These are phyloP conservation scores for Halictus ligatus DNA, from an alignment of 2,888 invertebrate genomes.

Conservation along the genomic window DNA sequence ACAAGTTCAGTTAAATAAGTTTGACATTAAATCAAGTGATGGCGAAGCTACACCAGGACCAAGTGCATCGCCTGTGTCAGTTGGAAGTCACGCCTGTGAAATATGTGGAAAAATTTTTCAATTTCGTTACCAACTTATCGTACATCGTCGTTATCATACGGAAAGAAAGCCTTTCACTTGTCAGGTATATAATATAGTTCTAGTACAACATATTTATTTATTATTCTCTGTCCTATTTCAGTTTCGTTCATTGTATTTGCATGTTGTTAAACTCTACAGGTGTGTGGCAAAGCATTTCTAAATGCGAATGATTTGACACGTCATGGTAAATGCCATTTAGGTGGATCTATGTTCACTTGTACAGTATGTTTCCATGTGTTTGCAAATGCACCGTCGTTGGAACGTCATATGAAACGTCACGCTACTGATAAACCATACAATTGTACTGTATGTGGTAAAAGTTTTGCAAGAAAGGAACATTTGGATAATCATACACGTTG, in stretches of 20 bases:
- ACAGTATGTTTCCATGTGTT: slow-evolving; percentile 91
- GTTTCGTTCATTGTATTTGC: slow-evolving; percentile 76
- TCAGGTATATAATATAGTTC: slow-evolving; percentile 80
- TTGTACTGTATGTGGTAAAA: slow-evolving; percentile 94
- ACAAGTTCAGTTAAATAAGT: slow-evolving; percentile 83
- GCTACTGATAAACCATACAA: slow-evolving; percentile 94
- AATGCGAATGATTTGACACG: slow-evolving; percentile 92
- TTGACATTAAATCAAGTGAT: slow-evolving; percentile 81
- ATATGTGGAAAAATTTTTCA: slow-evolving; percentile 95
- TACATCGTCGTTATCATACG: slow-evolving; percentile 94
- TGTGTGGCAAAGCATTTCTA: slow-evolving; percentile 93
- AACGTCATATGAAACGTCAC: slow-evolving; percentile 92
- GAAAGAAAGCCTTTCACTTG: slow-evolving; percentile 93
- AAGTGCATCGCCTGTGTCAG: slow-evolving; percentile 87
- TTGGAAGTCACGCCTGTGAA: slow-evolving; percentile 91
- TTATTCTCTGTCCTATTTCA: neutral
- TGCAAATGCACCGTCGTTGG: slow-evolving; percentile 88
- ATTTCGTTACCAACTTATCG: slow-evolving; percentile 94
- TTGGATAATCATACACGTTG: slow-evolving; percentile 93
- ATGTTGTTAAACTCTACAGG: slow-evolving; percentile 78
- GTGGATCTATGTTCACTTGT: slow-evolving; percentile 91
- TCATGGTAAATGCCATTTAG: slow-evolving; percentile 94
- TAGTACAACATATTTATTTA: neutral
- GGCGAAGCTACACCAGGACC: slow-evolving; percentile 83
- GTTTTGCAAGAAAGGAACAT: slow-evolving; percentile 94